Conservation (phyloP, 2,797 vertebrate species). For the Numenius phaeopus region DNA sequence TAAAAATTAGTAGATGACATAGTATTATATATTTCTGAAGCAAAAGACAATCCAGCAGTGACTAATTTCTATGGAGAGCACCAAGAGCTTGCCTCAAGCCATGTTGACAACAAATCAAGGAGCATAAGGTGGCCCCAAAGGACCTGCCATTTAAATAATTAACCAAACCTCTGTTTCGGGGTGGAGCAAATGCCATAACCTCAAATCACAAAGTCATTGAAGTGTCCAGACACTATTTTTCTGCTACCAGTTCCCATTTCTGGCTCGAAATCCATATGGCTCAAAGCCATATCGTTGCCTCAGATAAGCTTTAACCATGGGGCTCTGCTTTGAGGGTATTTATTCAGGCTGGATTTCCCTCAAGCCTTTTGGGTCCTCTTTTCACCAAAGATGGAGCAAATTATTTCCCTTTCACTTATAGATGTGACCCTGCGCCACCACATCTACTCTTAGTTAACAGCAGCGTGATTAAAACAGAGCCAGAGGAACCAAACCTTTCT, state of each 20-base stretch:
- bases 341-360: neutral
- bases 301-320: neutral
- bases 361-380: neutral
- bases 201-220: neutral
- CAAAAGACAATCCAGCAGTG: neutral
- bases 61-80: neutral
- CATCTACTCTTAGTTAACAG: neutral
- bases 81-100: neutral
- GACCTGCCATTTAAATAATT: neutral
- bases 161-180: neutral
- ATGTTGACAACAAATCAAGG: accelerated
- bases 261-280: neutral
- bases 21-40: neutral
- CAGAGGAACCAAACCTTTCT: neutral
- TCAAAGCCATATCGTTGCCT: neutral
- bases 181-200: neutral
- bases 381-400: neutral
- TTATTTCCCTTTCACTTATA: neutral
- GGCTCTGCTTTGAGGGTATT: neutral
- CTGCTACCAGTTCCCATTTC: neutral
- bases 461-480: neutral
- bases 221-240: neutral
- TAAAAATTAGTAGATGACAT: neutral
- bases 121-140: neutral
- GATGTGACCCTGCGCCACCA: neutral